Conservation (phyloP, 2,888 invertebrate species). For the Blomia tropicalis region DNA sequence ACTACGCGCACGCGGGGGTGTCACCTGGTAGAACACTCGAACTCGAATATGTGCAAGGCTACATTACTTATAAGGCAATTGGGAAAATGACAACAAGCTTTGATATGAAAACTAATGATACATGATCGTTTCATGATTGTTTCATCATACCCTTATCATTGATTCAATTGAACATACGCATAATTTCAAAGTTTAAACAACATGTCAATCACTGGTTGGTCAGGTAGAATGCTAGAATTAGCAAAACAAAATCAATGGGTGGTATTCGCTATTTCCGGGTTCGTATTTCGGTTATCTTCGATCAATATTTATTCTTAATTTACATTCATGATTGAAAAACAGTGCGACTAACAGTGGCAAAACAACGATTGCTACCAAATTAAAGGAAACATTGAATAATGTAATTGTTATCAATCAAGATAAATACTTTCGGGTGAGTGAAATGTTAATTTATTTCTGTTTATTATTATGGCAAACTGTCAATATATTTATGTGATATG, state of each 20-base stretch:
- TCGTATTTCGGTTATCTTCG: background rate
- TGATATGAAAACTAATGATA: too few species aligned
- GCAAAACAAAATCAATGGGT: background rate
- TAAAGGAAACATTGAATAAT: constrained; percentile 40
- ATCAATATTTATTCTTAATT: background rate
- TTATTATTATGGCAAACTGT: too few species aligned
- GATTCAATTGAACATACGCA: too few species aligned
- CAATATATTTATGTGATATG: background rate
- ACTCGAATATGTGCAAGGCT: too few species aligned
- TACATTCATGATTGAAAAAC: constrained; percentile 35
- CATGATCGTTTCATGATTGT: too few species aligned
- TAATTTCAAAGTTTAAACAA: too few species aligned
- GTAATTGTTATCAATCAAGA: constrained; percentile 51
- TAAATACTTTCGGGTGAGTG: constrained; percentile 46
- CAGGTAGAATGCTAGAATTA: background rate
- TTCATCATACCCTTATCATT: too few species aligned
- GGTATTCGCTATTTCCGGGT: constrained; percentile 19
- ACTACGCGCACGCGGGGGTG: too few species aligned
- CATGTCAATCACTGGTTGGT: background rate
- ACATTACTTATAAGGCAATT: too few species aligned
- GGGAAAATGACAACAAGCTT: too few species aligned
- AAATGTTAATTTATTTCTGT: background rate
- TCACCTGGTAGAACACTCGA: too few species aligned
- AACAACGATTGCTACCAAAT: constrained; percentile 49
- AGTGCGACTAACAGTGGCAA: constrained; percentile 73